Conservation (phyloP, 2,888 invertebrate genomes). For the Thymelicus acteon region DNA sequence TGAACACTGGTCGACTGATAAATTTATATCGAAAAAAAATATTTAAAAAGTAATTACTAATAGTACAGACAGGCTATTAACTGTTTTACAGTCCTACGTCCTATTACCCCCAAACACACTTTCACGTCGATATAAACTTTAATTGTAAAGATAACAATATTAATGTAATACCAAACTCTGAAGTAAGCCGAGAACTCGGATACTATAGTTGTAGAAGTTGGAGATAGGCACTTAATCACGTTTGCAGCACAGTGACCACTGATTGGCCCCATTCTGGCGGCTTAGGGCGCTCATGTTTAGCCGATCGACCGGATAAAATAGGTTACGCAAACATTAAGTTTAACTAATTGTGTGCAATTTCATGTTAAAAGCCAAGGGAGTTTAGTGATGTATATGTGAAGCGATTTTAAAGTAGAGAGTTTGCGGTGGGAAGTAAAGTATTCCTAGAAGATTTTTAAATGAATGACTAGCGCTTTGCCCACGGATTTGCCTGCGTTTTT, state of each 20-base stretch:
- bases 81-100: too few relatives aligned
- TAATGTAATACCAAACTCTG: slow-evolving; percentile 15
- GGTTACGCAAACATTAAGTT: slow-evolving; percentile 13
- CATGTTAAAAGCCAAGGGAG: too few relatives aligned
- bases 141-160: slow-evolving; percentile 3
- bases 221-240: slow-evolving; percentile 34
- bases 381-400: too few relatives aligned
- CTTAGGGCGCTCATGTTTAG: slow-evolving; percentile 19
- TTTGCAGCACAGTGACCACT: slow-evolving; percentile 32
- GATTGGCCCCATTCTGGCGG: slow-evolving; percentile 30
- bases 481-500: too few relatives aligned
- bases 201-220: slow-evolving; percentile 14
- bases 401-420: not conserved
- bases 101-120: too few relatives aligned
- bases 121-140: not conserved
- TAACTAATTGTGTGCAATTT: not conserved
- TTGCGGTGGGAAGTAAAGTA: too few relatives aligned
- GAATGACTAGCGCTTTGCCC: too few relatives aligned
- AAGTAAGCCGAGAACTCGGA: slow-evolving; percentile 11
- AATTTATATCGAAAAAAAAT: too few relatives aligned
- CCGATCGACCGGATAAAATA: slow-evolving; percentile 24
- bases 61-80: too few relatives aligned
- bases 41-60: too few relatives aligned
- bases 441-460: too few relatives aligned
- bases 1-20: too few relatives aligned